Conservation (phyloP, 2,797 vertebrate genomes). For the Clarias pachynema region DNA sequence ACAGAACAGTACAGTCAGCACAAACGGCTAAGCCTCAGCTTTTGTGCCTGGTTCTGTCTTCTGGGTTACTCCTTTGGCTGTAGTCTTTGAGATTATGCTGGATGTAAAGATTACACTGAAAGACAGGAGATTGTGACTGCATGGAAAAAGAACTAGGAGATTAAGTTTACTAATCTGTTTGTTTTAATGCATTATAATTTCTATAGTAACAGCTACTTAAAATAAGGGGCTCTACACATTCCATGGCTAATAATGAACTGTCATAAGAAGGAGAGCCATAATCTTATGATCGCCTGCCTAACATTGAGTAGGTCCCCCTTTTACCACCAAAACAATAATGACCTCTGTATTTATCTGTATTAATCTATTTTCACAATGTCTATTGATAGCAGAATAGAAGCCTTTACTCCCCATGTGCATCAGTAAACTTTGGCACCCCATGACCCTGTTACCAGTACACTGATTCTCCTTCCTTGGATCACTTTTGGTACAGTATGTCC, state of each 20-base stretch:
- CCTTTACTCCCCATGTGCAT: too few species aligned
- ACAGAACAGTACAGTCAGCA: conserved; percentile 35
- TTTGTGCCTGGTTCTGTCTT: conserved; percentile 43
- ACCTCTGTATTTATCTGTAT: too few species aligned
- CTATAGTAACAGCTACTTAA: not conserved
- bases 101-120: conserved; percentile 54
- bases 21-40: conserved; percentile 46
- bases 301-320: too few species aligned
- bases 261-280: not conserved
- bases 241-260: not conserved
- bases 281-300: too few species aligned
- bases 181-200: not conserved
- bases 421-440: too few species aligned
- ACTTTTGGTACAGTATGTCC: too few species aligned
- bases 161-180: not conserved
- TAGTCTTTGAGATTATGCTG: conserved; percentile 46
- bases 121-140: conserved; percentile 48
- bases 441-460: too few species aligned
- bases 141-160: conserved; percentile 3
- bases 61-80: conserved; percentile 45
- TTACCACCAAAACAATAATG: too few species aligned
- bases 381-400: too few species aligned
- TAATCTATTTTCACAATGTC: too few species aligned
- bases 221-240: not conserved
- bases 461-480: too few species aligned